phyloP scores from a whole-genome alignment of 2,888 invertebrate species.

The Azorinus chamasolen region DNA sequence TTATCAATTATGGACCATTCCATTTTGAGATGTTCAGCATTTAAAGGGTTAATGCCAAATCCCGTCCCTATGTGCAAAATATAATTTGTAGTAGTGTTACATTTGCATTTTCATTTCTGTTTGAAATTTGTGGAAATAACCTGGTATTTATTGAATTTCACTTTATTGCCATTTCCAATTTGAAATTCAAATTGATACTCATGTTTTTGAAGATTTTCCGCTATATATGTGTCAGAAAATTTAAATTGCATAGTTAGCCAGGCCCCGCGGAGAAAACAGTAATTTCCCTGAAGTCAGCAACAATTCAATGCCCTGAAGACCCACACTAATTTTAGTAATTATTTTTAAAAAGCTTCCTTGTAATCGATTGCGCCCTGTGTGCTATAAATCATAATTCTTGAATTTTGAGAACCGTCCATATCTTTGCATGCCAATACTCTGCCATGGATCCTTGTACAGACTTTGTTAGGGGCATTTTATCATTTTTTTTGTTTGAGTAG shows the following conservation, averaged over 20 bases:
- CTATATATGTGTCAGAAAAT: constrained; percentile 41
- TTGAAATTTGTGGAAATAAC: no score
- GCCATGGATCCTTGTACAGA: no score
- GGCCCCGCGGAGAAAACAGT: constrained; percentile 6
- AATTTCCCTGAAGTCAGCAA: constrained; percentile 45
- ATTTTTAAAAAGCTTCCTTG: no score
- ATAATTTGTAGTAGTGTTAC: constrained; percentile 11
- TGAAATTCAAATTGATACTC: constrained; percentile 64
- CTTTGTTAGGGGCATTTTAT: no score
- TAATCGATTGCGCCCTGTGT: no score
- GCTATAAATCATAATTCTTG: no score
- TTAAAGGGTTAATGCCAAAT: constrained; percentile 2
- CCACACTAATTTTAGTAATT: no score
- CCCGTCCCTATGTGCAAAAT: constrained; percentile 18
- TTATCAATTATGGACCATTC: no score
- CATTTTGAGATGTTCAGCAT: no score
- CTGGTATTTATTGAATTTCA: constrained; percentile 18
- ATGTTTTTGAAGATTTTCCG: constrained; percentile 29
- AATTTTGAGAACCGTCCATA: no score
- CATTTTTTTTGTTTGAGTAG: no score
- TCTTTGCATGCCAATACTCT: no score
- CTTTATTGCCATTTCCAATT: constrained; percentile 47
- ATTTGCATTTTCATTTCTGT: not conserved
- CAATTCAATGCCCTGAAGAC: constrained; percentile 29
- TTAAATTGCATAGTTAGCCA: constrained; percentile 47